Evolutionary conservation across 2,888 invertebrate species (phyloP), one percentile per base, ranked within the genome.

Genomic region (Pristionchus japonicus): DNA sequence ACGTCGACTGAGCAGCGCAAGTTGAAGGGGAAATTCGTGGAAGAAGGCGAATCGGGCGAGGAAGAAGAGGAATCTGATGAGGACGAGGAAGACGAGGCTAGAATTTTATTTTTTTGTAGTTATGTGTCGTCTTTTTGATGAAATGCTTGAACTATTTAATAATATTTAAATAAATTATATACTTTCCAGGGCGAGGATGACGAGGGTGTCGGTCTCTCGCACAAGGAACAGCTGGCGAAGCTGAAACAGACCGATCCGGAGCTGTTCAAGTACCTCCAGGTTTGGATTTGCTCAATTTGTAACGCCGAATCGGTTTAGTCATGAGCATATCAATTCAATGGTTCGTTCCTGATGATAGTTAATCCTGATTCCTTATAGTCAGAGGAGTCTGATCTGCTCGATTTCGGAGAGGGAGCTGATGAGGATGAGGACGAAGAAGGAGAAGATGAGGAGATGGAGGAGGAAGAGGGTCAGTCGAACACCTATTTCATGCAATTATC

Each of bases 381-480:
- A 43, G 91, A 94, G 88, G 94, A 94, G 40, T 91, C 93, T 13
- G 94, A 93, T 91, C 89, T 94, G 61, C 90, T 93, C 86, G 91
- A 93, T 34, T 91, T 92, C 88, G 90, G 91, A 37, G 92, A 92
- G n/a, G 90, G 83, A 15, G 91, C 91, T 17, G 91, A 90, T 7
- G 90, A 89, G 6, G 92, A 91, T 9, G 91, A 91, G 9, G 91
- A 89, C 6, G 90, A 90, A 15, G 91, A 89, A 64, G 90, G 74
- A 43, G 90, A 88, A 9, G 89, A 87, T n/a, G 88, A 89, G 37
- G 90, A 90, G 20, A 89, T 89, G 37, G 92, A 92, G 37, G 89
- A 90, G 23, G 91, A 91, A 47, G 89, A 89, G 86, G 80, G 88
- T 88, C 82, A 86, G 77, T n/a, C 3, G 7, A 40, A n/a, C 27